Evolutionary conservation across 1,140 invertebrate genomes (phyloP).

Genomic region (Caerostris darwini): DNA sequence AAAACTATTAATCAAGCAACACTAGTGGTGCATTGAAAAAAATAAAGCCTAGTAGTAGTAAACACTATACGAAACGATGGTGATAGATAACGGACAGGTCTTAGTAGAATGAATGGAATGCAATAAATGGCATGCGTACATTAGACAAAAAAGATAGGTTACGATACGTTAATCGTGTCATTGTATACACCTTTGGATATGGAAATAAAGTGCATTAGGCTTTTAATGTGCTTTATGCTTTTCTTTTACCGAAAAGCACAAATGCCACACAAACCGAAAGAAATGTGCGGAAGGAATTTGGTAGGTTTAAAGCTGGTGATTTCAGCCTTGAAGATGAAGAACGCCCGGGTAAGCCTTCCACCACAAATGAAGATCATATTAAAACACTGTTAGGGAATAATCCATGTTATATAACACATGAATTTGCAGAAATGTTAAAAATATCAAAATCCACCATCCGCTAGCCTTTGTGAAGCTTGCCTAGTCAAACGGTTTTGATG

Average conservation of each 20-base stretch:
- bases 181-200: not conserved
- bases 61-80: too few species aligned
- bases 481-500: constrained; percentile 45
- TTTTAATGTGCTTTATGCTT: not conserved
- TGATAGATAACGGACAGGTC: not conserved
- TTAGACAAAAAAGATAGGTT: not conserved
- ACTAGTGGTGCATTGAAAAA: too few species aligned
- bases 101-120: not conserved
- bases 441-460: constrained; percentile 48
- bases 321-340: not conserved
- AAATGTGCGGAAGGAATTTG: not conserved
- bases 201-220: not conserved
- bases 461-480: not conserved
- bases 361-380: not conserved
- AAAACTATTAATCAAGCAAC: too few species aligned
- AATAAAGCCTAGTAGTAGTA: too few species aligned
- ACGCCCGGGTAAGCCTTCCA: not conserved
- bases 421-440: not conserved
- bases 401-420: not conserved
- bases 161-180: not conserved
- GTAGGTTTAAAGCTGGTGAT: not conserved
- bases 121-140: not conserved
- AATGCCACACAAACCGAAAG: not conserved
- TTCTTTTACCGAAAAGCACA: not conserved
- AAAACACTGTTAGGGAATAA: not conserved